Conservation (phyloP, 2,113 vertebrate species). For the Alouatta palliata region DNA sequence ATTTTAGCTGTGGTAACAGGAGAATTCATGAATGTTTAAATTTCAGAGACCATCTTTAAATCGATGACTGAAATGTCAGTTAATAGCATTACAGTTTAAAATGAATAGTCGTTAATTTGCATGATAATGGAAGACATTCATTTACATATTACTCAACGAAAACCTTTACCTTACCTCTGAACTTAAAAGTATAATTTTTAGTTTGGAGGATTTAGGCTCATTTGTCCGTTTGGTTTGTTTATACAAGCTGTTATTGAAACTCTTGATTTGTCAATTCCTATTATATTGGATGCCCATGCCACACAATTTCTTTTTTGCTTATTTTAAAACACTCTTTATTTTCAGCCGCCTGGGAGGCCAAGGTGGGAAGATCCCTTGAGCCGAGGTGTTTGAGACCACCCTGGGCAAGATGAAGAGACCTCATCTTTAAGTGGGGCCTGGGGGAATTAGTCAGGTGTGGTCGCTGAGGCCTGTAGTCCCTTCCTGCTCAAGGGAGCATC, state of each 20-base stretch:
- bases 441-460: too few relatives aligned
- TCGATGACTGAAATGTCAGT: conserved; percentile 1
- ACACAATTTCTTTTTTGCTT: not conserved
- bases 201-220: not conserved
- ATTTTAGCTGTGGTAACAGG: conserved; percentile 7
- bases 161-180: not conserved
- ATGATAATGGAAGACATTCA: conserved; percentile 21
- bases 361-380: too few relatives aligned
- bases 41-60: conserved; percentile 3
- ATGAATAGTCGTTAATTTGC: conserved; percentile 17
- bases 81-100: conserved; percentile 35
- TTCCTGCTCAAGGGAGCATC: too few relatives aligned
- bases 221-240: not conserved
- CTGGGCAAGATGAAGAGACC: too few relatives aligned
- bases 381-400: too few relatives aligned
- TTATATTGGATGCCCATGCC: not conserved
- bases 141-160: not conserved
- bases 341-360: too few relatives aligned
- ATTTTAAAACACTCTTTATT: not conserved
- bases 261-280: not conserved
- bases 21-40: conserved; percentile 2
- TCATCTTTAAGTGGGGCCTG: too few relatives aligned
- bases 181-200: not conserved
- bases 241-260: not conserved
- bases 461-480: too few relatives aligned